phyloP scores from a whole-genome alignment of 2,888 invertebrate genomes.

The Dryomyza anilis region DNA sequence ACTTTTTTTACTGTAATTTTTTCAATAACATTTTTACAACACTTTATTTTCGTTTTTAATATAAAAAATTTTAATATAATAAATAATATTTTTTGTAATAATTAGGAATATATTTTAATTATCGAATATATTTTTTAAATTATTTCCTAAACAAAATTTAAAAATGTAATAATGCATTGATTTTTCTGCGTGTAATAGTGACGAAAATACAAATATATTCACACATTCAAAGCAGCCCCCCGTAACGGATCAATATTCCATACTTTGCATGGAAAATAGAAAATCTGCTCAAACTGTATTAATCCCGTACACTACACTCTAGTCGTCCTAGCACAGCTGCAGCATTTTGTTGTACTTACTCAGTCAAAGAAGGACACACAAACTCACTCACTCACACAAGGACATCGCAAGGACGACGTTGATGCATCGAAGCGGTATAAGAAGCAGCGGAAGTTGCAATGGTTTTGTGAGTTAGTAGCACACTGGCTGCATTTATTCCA shows the following conservation, averaged over 20 bases:
- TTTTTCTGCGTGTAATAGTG: background rate
- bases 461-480: background rate
- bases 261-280: conserved; percentile 21
- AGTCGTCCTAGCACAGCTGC: background rate
- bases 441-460: background rate
- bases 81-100: no score
- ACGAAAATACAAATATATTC: background rate
- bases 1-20: no score
- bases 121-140: no score
- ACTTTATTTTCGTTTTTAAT: no score
- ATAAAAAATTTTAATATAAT: no score
- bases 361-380: background rate
- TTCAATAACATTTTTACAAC: no score
- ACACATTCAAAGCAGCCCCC: conserved; percentile 18
- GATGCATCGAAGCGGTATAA: background rate
- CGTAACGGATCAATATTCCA: conserved; percentile 31
- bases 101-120: no score
- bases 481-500: background rate
- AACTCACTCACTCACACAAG: background rate
- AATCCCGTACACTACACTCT: background rate
- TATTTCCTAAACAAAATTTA: no score
- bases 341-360: background rate
- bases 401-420: no score
- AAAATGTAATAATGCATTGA: no score
- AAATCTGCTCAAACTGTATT: conserved; percentile 19